Evolutionary conservation across 2,888 invertebrate genomes (phyloP).

Genomic region (Rhingia rostrata): DNA sequence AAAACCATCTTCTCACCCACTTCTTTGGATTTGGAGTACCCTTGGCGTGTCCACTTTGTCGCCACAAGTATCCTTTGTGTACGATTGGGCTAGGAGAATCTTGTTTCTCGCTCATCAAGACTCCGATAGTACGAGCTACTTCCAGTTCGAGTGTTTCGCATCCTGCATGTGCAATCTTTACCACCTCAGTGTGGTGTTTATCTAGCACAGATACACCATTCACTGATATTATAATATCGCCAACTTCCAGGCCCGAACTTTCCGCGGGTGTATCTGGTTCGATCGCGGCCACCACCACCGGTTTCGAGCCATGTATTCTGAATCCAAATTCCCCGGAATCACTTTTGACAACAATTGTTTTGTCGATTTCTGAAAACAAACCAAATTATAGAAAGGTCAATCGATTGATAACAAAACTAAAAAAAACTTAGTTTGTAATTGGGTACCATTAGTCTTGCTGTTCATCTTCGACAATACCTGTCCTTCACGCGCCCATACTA

Average conservation of each 20-base stretch:
- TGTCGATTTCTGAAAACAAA: constrained; percentile 90
- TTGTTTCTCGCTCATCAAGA: constrained; percentile 87
- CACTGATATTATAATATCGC: constrained; percentile 95
- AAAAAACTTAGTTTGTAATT: not conserved
- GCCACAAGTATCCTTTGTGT: constrained; percentile 91
- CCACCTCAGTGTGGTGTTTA: constrained; percentile 96
- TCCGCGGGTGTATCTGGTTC: constrained; percentile 97
- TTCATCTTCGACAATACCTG: constrained; percentile 87
- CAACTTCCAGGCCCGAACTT: constrained; percentile 94
- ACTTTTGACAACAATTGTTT: constrained; percentile 91
- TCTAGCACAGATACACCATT: constrained; percentile 96
- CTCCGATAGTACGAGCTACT: constrained; percentile 93
- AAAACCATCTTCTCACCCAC: constrained; percentile 96
- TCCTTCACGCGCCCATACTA: constrained; percentile 91
- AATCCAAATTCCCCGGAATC: constrained; percentile 96
- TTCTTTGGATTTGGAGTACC: constrained; percentile 84
- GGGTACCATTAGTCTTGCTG: constrained; percentile 85
- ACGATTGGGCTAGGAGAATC: constrained; percentile 86
- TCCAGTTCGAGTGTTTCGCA: constrained; percentile 93
- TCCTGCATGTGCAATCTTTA: constrained; percentile 94
- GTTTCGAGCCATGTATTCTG: constrained; percentile 96
- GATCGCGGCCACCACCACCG: constrained; percentile 97
- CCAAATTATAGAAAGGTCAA: not conserved
- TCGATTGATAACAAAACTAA: not conserved
- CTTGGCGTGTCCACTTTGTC: constrained; percentile 86